Conservation (phyloP, 2,113 vertebrate species). For the Xiphophorus maculatus region DNA sequence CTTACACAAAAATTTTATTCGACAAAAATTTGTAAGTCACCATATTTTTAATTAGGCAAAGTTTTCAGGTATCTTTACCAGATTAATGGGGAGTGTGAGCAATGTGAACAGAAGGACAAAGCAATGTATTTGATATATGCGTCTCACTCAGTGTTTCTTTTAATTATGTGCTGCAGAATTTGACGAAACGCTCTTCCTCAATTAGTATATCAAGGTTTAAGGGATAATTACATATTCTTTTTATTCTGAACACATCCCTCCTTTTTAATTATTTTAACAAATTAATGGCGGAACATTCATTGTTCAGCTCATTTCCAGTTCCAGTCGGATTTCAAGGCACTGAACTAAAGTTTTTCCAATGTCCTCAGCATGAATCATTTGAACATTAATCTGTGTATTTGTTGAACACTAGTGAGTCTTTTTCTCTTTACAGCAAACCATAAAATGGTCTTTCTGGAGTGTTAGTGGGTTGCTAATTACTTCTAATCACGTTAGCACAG, state of each 20-base stretch:
- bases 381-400: not conserved
- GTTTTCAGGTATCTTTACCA: not conserved
- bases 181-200: slow-evolving; percentile 7
- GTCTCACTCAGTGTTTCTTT: slow-evolving; percentile 8
- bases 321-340: not conserved
- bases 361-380: not conserved
- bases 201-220: slow-evolving; percentile 21
- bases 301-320: not conserved
- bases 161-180: slow-evolving; percentile 19
- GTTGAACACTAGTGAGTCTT: not conserved
- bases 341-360: not conserved
- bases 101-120: not conserved
- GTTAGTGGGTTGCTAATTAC: not conserved
- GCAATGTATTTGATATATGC: slow-evolving; percentile 2
- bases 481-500: not conserved
- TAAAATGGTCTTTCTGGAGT: not conserved
- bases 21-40: not conserved
- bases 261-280: slow-evolving; percentile 8
- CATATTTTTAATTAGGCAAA: not conserved
- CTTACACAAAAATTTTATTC: too few relatives aligned
- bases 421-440: not conserved
- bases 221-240: slow-evolving; percentile 3
- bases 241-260: slow-evolving; percentile 7
- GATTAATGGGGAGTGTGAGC: not conserved
- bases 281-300: slow-evolving; percentile 4